Evolutionary conservation across 2,888 invertebrate species (phyloP), one percentile per base, ranked within the genome.

Genomic region (Melangyna quadrimaculata): DNA sequence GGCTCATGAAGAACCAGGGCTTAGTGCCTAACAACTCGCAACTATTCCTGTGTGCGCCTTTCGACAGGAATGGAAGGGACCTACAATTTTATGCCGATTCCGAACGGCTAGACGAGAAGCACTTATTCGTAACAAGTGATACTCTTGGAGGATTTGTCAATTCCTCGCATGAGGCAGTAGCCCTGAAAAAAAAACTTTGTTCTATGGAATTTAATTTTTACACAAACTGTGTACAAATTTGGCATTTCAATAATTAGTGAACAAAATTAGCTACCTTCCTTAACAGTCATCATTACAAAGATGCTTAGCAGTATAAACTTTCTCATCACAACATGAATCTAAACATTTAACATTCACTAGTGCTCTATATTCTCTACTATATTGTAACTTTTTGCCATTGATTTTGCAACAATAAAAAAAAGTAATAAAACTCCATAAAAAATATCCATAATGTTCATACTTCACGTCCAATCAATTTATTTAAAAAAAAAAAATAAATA

Each of bases 391-490:
- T n/a, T n/a, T n/a, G n/a, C n/a, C n/a, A 27, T 35, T 9, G 6
- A 9, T 22, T 7, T 22, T 8, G 3, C 12, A 59, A 14, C 40
- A 40, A 48, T 9, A 48, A 1, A 29, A 22, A n/a, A 14, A 35
- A n/a, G n/a, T 17, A 27, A 24, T 24, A 10, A 67, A 67, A 67
- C n/a, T 35, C n/a, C 32, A 22, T 29, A 24, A 14, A 51, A 29
- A 40, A 10, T 45, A 65, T 19, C 5, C 9, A n/a, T n/a, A 24
- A 22, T 48, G 35, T n/a, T 22, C 51, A 67, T 65, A 32, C 10
- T 35, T 67, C 67, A 51, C 35, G 8, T 67, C 67, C 51, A 67
- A 48, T 35, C 48, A 51, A 65, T 29, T 17, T 3, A 45, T 32
- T 9, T 9, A 22, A 67, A n/a, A 14, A 57, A 4, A 57, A 19